Percentiles rank a stretch among this genome's conserved stretches.
These are phyloP conservation scores for Limenitis arthemis DNA, from an alignment of 2,888 invertebrate genomes.

Conservation along the genomic window DNA sequence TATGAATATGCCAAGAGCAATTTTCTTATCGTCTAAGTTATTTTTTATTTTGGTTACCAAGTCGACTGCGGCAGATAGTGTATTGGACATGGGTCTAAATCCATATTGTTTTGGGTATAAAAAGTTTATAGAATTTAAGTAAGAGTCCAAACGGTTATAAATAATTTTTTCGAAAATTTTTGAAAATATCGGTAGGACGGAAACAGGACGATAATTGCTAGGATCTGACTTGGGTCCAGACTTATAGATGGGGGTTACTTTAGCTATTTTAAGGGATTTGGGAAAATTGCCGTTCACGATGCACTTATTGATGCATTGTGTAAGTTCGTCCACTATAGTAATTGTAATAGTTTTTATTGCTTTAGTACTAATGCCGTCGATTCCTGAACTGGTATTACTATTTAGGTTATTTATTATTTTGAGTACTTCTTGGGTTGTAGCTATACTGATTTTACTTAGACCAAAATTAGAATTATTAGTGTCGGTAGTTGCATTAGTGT, in stretches of 20 bases:
- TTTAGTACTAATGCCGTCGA: slow-evolving; percentile 17
- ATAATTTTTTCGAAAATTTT: too few relatives aligned
- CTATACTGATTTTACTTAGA: neutral
- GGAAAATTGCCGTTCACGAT: slow-evolving; percentile 15
- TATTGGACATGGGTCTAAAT: slow-evolving; percentile 18
- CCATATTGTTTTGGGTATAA: slow-evolving; percentile 7
- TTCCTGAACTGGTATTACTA: slow-evolving; percentile 13
- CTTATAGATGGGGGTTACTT: slow-evolving; percentile 16
- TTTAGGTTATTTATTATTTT: slow-evolving; percentile 16
- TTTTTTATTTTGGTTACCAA: slow-evolving; percentile 1
- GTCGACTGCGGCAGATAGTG: slow-evolving; percentile 4
- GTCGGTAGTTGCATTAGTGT: neutral
- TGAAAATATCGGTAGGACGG: too few relatives aligned
- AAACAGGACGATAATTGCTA: too few relatives aligned
- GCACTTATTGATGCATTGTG: slow-evolving; percentile 14
- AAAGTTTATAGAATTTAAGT: neutral
- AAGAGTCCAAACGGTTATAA: slow-evolving; percentile 2
- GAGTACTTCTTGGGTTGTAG: slow-evolving; percentile 5
- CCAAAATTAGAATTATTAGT: neutral
- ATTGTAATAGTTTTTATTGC: slow-evolving; percentile 35
- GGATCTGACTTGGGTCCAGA: too few relatives aligned
- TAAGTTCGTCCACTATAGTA: slow-evolving; percentile 2
- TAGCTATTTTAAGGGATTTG: slow-evolving; percentile 15
- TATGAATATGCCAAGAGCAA: slow-evolving; percentile 11
- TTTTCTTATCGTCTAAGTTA: neutral